Conservation (phyloP, 2,888 invertebrate species). For the Hirtodrosophila histrioides region DNA sequence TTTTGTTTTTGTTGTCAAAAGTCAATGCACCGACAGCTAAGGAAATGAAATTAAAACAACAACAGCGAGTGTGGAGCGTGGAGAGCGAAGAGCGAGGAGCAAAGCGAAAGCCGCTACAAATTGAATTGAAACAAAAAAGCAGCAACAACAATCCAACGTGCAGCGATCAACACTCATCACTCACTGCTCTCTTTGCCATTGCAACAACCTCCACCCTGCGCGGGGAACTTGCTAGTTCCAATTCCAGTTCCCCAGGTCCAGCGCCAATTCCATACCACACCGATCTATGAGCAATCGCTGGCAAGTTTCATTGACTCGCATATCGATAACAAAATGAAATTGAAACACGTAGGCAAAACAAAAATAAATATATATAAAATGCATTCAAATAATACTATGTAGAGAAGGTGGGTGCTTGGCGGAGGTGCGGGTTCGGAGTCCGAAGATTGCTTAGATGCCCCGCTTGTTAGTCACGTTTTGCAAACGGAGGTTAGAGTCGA, state of each 20-base stretch:
- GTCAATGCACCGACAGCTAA: slow-evolving; percentile 65
- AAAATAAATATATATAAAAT: slow-evolving; percentile 30
- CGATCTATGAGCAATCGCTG: slow-evolving; percentile 33
- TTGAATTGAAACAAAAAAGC: slow-evolving; percentile 22
- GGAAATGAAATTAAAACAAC: slow-evolving; percentile 48
- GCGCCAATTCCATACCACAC: neutral
- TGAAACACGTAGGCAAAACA: slow-evolving; percentile 12
- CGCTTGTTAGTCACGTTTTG: slow-evolving; percentile 65
- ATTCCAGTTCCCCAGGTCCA: neutral
- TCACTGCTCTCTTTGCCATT: slow-evolving; percentile 4
- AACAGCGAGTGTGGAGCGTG: slow-evolving; percentile 6
- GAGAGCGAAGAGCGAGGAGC: neutral
- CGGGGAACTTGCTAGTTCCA: slow-evolving; percentile 2
- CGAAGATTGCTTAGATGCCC: slow-evolving; percentile 34
- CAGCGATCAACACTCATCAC: slow-evolving; percentile 23
- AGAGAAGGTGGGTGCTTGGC: neutral
- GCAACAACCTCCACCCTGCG: neutral
- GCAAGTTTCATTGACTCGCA: slow-evolving; percentile 48
- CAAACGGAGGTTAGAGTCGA: slow-evolving; percentile 17
- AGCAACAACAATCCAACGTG: neutral
- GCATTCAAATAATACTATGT: neutral
- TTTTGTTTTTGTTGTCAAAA: slow-evolving; percentile 35
- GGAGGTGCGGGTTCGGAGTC: slow-evolving; percentile 2
- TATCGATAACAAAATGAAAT: slow-evolving; percentile 6
- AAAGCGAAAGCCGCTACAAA: slow-evolving; percentile 15